Conservation (phyloP, 1,140 invertebrate genomes). For the Drosophila sturtevanti region DNA sequence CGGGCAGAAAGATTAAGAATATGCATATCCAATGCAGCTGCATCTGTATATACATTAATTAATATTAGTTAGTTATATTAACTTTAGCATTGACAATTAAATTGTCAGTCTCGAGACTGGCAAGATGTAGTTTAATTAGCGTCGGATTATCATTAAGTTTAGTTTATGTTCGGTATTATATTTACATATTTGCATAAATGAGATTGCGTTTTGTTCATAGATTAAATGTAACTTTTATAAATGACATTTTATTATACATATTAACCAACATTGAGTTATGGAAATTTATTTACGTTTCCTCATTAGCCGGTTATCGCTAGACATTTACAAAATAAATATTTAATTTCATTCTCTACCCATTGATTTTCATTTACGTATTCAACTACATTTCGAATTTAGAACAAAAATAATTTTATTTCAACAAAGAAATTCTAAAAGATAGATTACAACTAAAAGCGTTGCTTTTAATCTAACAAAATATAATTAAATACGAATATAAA, state of each 20-base stretch:
- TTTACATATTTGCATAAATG: conserved; percentile 60
- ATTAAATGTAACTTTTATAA: conserved; percentile 11
- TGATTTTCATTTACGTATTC: no score
- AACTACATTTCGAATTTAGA: no score
- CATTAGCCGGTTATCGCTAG: not conserved
- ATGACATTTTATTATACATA: conserved; percentile 19
- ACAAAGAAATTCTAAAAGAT: no score
- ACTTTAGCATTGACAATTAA: conserved; percentile 40
- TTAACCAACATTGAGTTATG: conserved; percentile 1
- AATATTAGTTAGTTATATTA: not conserved
- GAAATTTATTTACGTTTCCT: not conserved
- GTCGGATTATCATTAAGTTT: conserved; percentile 40
- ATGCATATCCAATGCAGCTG: conserved; percentile 47
- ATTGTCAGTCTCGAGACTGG: conserved; percentile 29
- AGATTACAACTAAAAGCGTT: no score
- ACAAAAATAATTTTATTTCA: no score
- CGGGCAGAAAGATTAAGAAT: conserved; percentile 31
- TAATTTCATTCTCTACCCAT: no score
- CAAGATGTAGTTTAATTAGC: conserved; percentile 37
- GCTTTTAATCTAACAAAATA: no score
- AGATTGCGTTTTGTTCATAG: conserved; percentile 12
- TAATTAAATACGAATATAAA: no score
- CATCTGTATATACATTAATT: conserved; percentile 56
- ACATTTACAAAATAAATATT: not conserved
- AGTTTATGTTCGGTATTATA: conserved; percentile 32